phyloP scores from a whole-genome alignment of 2,888 invertebrate genomes.

The Torymus aiolomorphi region DNA sequence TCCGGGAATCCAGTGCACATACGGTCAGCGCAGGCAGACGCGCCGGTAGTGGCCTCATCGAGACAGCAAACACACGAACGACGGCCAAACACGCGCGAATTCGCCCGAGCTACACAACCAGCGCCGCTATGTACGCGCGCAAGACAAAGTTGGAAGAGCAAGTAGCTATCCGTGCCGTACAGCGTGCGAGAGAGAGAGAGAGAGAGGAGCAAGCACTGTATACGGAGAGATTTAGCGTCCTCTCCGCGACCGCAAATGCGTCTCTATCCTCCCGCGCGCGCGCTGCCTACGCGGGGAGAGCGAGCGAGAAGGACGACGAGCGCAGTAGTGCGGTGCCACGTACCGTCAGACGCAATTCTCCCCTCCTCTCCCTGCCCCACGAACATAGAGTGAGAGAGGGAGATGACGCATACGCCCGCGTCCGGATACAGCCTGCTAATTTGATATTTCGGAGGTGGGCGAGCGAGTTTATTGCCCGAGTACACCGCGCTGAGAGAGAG shows the following conservation, averaged over 20 bases:
- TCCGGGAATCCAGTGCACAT: no score
- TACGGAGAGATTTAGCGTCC: not conserved
- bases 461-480: slow-evolving; percentile 20
- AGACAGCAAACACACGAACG: no score
- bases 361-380: not conserved
- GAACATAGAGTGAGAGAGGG: not conserved
- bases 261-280: not conserved
- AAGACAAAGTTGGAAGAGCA: slow-evolving; percentile 29
- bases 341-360: slow-evolving; percentile 21
- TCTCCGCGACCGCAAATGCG: not conserved
- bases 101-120: no score
- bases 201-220: not conserved
- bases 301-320: not conserved
- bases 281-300: not conserved
- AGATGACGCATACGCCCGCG: not conserved
- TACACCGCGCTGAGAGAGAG: no score
- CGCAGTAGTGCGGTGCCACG: not conserved
- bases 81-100: no score
- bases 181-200: not conserved
- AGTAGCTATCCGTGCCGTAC: slow-evolving; percentile 21
- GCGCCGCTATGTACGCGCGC: not conserved
- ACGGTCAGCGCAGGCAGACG: no score
- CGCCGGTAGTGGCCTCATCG: no score
- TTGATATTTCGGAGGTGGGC: slow-evolving; percentile 40
- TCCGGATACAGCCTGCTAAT: slow-evolving; percentile 17